Evolutionary conservation across 53 echinoderm and acorn worm species (phyloP).

Genomic region (Luidia sarsii): DNA sequence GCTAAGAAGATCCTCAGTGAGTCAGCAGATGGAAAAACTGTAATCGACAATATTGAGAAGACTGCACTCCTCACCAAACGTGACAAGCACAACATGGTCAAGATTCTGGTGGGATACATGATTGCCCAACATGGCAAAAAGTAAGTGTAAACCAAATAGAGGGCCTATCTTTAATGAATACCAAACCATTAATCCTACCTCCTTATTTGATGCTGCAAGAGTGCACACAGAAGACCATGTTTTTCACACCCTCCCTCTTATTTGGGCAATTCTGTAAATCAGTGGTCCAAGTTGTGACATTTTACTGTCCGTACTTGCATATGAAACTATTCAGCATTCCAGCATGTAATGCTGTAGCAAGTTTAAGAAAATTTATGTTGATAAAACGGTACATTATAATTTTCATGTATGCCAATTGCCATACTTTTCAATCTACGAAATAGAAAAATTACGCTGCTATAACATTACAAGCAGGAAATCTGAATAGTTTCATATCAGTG

Average conservation of each 20-base stretch:
- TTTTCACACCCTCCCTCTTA: not conserved
- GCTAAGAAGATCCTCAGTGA: conserved; percentile 33
- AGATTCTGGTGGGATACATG: conserved; percentile 21
- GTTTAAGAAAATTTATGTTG: too few species aligned
- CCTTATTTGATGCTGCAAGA: conserved; percentile 12
- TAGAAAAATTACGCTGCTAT: too few species aligned
- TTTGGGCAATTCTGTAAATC: not conserved
- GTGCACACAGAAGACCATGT: not conserved
- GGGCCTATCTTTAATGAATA: not conserved
- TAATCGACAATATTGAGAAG: conserved; percentile 26
- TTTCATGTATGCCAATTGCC: not conserved
- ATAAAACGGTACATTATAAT: not conserved
- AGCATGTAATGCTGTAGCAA: too few species aligned
- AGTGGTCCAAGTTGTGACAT: too few species aligned
- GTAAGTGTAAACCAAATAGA: conserved; percentile 9
- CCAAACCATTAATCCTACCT: conserved; percentile 12
- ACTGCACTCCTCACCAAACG: conserved; percentile 24
- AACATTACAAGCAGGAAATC: too few species aligned
- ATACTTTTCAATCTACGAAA: not conserved
- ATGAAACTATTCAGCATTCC: too few species aligned
- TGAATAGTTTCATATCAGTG: too few species aligned
- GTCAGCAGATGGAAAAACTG: conserved; percentile 14
- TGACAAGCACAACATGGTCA: conserved; percentile 34
- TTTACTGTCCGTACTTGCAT: too few species aligned
- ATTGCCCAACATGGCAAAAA: conserved; percentile 1